phyloP scores from a whole-genome alignment of 2,888 invertebrate genomes.

The Eristalis pertinax region DNA sequence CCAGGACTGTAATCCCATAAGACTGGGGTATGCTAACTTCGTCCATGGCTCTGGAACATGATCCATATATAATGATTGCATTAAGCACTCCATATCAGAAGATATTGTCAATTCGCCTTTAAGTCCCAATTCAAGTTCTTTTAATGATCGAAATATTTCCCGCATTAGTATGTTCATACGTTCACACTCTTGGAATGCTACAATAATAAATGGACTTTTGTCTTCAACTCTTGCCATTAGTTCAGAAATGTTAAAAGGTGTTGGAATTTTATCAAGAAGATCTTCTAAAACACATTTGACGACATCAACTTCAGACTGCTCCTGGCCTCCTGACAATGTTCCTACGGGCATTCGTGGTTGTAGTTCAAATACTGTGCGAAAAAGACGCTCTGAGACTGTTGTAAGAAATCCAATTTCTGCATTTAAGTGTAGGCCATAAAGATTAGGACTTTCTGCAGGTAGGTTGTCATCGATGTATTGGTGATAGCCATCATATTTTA shows the following conservation, averaged over 20 bases:
- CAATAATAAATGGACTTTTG: conserved; percentile 94
- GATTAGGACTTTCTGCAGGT: conserved; percentile 93
- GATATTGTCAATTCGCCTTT: conserved; percentile 97
- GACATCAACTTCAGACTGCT: conserved; percentile 89
- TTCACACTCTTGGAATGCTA: conserved; percentile 96
- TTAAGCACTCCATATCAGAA: conserved; percentile 93
- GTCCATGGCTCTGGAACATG: conserved; percentile 93
- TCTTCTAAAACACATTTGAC: conserved; percentile 89
- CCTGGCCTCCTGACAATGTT: conserved; percentile 83
- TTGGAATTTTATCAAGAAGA: conserved; percentile 92
- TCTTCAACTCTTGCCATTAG: conserved; percentile 94
- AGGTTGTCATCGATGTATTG: conserved; percentile 92
- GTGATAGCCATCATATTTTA: conserved; percentile 94
- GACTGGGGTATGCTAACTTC: conserved; percentile 93
- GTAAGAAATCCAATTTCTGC: conserved; percentile 97
- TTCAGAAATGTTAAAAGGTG: conserved; percentile 92
- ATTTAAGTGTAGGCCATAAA: conserved; percentile 96
- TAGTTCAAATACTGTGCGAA: conserved; percentile 92
- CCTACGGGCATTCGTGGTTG: conserved; percentile 92
- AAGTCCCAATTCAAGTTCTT: conserved; percentile 93
- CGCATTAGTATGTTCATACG: conserved; percentile 94
- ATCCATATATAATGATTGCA: conserved; percentile 94
- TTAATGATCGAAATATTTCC: conserved; percentile 90
- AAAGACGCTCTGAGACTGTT: conserved; percentile 91
- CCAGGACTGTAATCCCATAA: conserved; percentile 92